Conservation (phyloP, 2,797 vertebrate genomes). For the Diplodus puntazzo region DNA sequence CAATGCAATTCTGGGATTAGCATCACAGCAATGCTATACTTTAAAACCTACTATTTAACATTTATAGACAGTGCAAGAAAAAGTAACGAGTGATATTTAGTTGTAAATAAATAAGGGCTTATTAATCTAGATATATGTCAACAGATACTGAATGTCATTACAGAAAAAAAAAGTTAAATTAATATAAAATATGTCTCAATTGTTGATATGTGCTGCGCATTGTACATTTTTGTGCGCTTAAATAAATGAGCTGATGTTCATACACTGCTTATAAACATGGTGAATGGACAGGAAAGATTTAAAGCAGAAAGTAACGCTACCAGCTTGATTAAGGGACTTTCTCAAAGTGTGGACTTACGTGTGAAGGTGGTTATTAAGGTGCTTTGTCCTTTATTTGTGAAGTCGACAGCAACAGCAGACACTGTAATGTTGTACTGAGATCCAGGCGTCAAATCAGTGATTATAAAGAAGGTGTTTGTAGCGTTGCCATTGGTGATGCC, state of each 20-base stretch:
- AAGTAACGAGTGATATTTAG: too few species aligned
- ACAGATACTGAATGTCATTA: neutral
- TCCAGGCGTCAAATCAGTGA: conserved; percentile 54
- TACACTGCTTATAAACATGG: too few species aligned
- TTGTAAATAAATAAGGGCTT: neutral
- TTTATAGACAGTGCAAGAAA: too few species aligned
- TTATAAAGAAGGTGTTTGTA: neutral
- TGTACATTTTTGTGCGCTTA: too few species aligned
- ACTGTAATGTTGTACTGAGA: conserved; percentile 53
- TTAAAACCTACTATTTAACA: too few species aligned
- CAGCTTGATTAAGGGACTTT: neutral
- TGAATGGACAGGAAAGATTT: too few species aligned
- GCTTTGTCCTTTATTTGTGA: conserved; percentile 28
- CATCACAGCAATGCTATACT: too few species aligned
- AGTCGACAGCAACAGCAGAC: conserved; percentile 23
- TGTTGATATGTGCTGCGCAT: too few species aligned
- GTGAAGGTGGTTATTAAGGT: conserved; percentile 22
- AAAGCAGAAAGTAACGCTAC: too few species aligned
- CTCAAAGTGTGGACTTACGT: conserved; percentile 50
- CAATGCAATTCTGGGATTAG: neutral
- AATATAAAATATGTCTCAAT: too few species aligned
- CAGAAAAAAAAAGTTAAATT: too few species aligned
- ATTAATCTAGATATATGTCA: neutral
- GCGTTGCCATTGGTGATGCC: accelerated
- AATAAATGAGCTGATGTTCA: too few species aligned